A percentile compares a stretch with the other conserved stretches of the same genome.
These are phyloP conservation scores for Drosophila persimilis DNA, from an alignment of 1,140 invertebrate genomes.

Conservation along the genomic window DNA sequence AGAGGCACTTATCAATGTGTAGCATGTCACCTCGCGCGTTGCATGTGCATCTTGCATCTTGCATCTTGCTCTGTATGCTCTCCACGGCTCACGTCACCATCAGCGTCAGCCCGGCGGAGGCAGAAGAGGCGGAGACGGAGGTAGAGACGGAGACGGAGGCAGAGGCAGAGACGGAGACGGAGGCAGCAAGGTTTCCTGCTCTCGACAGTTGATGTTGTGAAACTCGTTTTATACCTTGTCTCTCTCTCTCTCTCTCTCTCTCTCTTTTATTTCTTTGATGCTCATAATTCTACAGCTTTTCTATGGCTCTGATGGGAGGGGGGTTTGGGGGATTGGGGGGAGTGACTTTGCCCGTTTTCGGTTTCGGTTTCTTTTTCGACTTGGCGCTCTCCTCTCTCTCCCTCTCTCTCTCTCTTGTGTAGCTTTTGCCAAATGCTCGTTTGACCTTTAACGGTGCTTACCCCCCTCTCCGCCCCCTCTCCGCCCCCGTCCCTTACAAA, in stretches of 20 bases:
- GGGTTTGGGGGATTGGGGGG: slow-evolving; percentile 1
- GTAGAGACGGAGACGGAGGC: too few relatives aligned
- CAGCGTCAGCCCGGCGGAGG: slow-evolving; percentile 3
- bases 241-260: too few relatives aligned
- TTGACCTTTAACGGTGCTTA: slow-evolving; percentile 78
- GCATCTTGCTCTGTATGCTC: slow-evolving; percentile 17
- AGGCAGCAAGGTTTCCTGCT: slow-evolving; percentile 36
- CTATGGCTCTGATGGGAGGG: slow-evolving; percentile 12
- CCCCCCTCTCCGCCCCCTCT: slow-evolving; percentile 1
- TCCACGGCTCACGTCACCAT: slow-evolving; percentile 8
- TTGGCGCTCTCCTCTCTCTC: slow-evolving; percentile 1
- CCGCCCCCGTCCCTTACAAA: slow-evolving; percentile 19
- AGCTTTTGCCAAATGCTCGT: slow-evolving; percentile 59
- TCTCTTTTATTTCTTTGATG: slow-evolving; percentile 42
- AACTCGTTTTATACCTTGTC: slow-evolving; percentile 54
- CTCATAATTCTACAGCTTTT: slow-evolving; percentile 66
- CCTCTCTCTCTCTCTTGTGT: slow-evolving; percentile 24
- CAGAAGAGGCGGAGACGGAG: not conserved
- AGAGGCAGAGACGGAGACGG: too few relatives aligned
- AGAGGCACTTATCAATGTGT: slow-evolving; percentile 35
- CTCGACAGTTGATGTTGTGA: slow-evolving; percentile 38
- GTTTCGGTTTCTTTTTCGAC: slow-evolving; percentile 28
- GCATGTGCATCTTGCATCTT: slow-evolving; percentile 46
- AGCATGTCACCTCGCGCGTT: slow-evolving; percentile 47
- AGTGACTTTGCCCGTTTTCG: slow-evolving; percentile 36